These are phyloP conservation scores for Willowsia nigromaculata DNA, from an alignment of 2,888 invertebrate species.

Conservation along the genomic window DNA sequence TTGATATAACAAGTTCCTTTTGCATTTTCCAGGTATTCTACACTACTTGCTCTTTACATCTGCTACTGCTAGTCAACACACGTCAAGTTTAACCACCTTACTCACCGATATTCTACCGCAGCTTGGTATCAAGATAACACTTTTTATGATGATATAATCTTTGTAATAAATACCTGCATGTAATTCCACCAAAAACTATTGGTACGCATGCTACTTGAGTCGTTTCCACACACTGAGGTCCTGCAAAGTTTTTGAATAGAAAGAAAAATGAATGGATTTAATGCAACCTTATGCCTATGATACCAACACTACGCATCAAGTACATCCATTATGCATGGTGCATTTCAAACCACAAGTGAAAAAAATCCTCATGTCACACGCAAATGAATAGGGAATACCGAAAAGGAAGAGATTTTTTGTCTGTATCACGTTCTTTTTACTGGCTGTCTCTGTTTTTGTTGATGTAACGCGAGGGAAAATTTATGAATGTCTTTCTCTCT, in stretches of 20 bases:
- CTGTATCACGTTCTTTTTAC: not conserved
- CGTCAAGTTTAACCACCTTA: too few relatives aligned
- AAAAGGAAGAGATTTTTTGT: not conserved
- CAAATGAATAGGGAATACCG: slow-evolving; percentile 19
- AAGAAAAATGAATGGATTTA: not conserved
- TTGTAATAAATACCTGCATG: not conserved
- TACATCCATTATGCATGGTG: not conserved
- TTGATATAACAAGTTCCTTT: too few relatives aligned
- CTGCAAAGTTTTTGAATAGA: not conserved
- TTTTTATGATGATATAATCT: not conserved
- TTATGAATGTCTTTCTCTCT: not conserved
- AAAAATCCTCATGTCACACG: slow-evolving; percentile 45
- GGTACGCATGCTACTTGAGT: not conserved
- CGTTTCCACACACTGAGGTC: not conserved
- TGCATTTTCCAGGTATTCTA: too few relatives aligned
- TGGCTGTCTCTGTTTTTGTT: not conserved
- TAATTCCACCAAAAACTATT: not conserved
- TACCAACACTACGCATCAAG: not conserved
- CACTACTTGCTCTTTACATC: too few relatives aligned
- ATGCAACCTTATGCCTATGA: not conserved
- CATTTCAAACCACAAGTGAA: slow-evolving; percentile 13
- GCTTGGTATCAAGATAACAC: too few relatives aligned
- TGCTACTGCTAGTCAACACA: too few relatives aligned
- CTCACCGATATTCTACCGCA: too few relatives aligned
- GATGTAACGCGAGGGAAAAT: not conserved